Conservation (phyloP, 2,797 vertebrate genomes). For the Prionace glauca region DNA sequence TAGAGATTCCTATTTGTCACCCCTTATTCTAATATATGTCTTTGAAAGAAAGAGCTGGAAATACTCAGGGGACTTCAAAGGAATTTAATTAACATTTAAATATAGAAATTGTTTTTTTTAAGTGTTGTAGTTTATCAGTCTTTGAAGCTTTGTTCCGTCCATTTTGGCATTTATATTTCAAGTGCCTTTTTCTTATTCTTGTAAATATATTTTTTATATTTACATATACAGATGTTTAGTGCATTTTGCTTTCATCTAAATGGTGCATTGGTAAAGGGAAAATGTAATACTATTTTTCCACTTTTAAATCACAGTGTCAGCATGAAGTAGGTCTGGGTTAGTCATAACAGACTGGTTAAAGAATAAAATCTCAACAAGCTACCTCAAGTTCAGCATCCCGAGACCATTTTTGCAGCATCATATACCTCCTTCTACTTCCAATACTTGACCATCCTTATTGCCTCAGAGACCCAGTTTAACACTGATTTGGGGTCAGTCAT, state of each 20-base stretch:
- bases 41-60: constrained; percentile 27
- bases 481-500: not conserved
- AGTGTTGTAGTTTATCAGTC: not conserved
- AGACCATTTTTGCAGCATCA: not conserved
- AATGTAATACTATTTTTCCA: not conserved
- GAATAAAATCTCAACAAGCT: constrained; percentile 7
- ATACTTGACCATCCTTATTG: not conserved
- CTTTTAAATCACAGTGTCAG: not conserved
- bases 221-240: not conserved
- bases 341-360: not conserved
- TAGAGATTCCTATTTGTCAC: constrained; percentile 36
- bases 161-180: not conserved
- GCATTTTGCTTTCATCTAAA: not conserved
- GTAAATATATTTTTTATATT: no score
- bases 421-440: not conserved
- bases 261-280: not conserved
- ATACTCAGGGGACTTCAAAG: constrained; percentile 28
- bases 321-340: not conserved
- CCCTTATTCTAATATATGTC: constrained; percentile 35
- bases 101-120: constrained; percentile 24
- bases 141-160: not conserved
- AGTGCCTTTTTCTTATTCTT: not conserved
- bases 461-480: not conserved
- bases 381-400: not conserved
- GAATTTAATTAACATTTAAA: constrained; percentile 39